Evolutionary conservation across 2,113 vertebrate species (phyloP).

Genomic region (Donacobius atricapilla): DNA sequence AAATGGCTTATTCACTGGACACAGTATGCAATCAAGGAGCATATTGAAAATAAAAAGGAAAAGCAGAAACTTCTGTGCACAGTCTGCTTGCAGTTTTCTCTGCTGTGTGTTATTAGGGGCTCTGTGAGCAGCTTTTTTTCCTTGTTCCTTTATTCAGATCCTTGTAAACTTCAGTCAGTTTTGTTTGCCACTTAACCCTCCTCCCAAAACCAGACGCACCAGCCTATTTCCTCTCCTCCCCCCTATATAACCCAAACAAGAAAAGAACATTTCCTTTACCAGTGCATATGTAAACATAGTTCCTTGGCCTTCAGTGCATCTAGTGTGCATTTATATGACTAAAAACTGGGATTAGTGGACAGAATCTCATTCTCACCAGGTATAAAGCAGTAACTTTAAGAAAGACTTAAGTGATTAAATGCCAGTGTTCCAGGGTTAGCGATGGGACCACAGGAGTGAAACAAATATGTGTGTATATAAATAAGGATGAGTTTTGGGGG

Average conservation of each 20-base stretch:
- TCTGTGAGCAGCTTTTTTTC: background rate
- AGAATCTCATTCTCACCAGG: background rate
- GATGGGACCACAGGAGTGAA: background rate
- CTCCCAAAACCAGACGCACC: background rate
- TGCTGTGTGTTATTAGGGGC: background rate
- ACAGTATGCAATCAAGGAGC: background rate
- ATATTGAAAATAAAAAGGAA: background rate
- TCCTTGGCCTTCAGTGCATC: background rate
- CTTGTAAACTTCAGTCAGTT: background rate
- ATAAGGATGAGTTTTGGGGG: background rate
- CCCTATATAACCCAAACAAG: background rate
- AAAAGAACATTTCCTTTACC: background rate
- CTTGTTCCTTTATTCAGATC: background rate
- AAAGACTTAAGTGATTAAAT: background rate
- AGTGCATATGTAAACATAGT: background rate
- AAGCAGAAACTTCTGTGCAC: background rate
- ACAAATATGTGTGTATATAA: background rate
- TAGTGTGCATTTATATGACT: background rate
- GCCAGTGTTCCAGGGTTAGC: background rate
- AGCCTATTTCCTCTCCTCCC: constrained; percentile 3
- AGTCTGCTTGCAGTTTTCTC: background rate
- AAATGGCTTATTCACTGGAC: constrained; percentile 27
- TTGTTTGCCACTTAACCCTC: constrained; percentile 8
- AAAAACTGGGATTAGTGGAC: background rate
- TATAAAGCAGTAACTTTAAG: background rate